These are phyloP conservation scores for Planiliza haematocheilus DNA, from an alignment of 2,113 vertebrate species.

Conservation along the genomic window DNA sequence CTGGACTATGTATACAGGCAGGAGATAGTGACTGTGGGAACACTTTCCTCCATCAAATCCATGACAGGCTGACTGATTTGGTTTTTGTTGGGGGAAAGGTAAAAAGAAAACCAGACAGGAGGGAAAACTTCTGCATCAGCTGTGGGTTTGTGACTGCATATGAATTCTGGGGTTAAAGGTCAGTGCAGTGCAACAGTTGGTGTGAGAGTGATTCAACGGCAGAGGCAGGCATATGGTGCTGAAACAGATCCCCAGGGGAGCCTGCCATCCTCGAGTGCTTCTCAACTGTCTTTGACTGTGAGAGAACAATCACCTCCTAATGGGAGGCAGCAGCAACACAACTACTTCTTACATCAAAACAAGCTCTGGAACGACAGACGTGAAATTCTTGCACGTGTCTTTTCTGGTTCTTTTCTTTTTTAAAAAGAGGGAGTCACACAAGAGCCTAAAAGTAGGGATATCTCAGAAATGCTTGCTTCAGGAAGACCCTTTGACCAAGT, in stretches of 20 bases:
- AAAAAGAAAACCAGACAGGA: background rate
- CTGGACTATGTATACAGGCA: background rate
- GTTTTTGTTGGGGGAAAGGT: background rate
- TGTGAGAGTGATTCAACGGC: constrained; percentile 53
- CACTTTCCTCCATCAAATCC: background rate
- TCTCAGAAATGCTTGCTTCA: too few relatives aligned
- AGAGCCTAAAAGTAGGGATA: too few relatives aligned
- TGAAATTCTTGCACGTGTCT: too few relatives aligned
- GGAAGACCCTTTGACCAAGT: too few relatives aligned
- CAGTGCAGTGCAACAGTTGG: constrained; percentile 68
- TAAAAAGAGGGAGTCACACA: too few relatives aligned
- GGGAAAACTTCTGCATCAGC: constrained; percentile 34
- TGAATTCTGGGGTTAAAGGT: constrained; percentile 69
- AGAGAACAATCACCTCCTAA: constrained; percentile 31
- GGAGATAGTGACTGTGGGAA: constrained; percentile 1
- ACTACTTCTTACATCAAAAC: background rate
- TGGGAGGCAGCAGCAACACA: background rate
- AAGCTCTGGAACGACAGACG: background rate
- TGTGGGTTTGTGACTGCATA: constrained; percentile 30
- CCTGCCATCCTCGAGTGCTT: constrained; percentile 5
- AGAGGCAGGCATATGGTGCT: constrained; percentile 69
- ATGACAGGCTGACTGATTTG: constrained; percentile 5
- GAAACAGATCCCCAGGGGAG: constrained; percentile 62
- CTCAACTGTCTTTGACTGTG: constrained; percentile 49
- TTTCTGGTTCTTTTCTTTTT: too few relatives aligned